Conservation (phyloP, 2,888 invertebrate genomes). For the Sympetrum striolatum region DNA sequence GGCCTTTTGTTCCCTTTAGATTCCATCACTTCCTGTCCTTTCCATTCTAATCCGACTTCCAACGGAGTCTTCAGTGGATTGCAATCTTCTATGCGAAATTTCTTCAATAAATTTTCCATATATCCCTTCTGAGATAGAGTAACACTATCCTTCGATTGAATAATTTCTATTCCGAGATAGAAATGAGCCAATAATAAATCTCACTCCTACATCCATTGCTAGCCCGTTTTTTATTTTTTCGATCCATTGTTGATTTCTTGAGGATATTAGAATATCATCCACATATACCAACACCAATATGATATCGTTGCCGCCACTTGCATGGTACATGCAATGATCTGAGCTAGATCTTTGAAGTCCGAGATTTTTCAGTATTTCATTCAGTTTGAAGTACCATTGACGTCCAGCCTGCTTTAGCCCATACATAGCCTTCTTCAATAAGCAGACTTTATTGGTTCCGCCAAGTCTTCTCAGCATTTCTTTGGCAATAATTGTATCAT, state of each 20-base stretch:
- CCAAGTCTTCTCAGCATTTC: not conserved
- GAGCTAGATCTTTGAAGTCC: slow-evolving; percentile 46
- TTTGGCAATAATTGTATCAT: no score
- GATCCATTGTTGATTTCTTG: slow-evolving; percentile 46
- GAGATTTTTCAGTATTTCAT: slow-evolving; percentile 47
- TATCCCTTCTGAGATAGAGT: no score
- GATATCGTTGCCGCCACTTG: slow-evolving; percentile 44
- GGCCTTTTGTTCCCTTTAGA: not conserved
- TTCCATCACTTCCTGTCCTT: not conserved
- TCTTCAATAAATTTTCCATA: not conserved
- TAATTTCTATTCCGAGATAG: not conserved
- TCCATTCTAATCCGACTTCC: not conserved
- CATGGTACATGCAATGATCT: slow-evolving; percentile 50
- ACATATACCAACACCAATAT: slow-evolving; percentile 48
- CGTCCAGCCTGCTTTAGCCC: slow-evolving; percentile 50
- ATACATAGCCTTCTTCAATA: slow-evolving; percentile 50
- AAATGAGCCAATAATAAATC: not conserved
- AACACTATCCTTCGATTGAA: not conserved
- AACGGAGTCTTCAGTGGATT: not conserved
- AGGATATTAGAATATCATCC: slow-evolving; percentile 51
- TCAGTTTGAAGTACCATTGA: slow-evolving; percentile 50
- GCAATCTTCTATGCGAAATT: not conserved
- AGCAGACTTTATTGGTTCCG: slow-evolving; percentile 48
- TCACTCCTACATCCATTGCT: no score
- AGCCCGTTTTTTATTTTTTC: slow-evolving; percentile 45